Base-by-base conservation (phyloP, 2,797 vertebrate genomes). In the Varecia variegata region DNA sequence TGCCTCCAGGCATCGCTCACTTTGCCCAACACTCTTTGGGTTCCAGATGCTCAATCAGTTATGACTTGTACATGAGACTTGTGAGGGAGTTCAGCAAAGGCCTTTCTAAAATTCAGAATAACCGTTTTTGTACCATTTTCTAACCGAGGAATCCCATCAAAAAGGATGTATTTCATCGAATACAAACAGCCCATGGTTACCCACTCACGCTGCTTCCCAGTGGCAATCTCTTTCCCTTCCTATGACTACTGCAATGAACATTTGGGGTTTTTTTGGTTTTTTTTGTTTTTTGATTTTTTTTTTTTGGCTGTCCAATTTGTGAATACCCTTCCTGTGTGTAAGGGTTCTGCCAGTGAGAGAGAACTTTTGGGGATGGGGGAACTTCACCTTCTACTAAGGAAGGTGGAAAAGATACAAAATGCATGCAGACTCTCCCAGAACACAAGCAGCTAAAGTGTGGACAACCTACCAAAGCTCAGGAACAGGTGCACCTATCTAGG, bases 101-200 rank as follows among this genome's bases (percentile, higher is more conserved):
- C 35, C 79, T 95, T 88, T 88, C 96, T 84, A 87, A 88, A 74
- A 77, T 32, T 92, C n/a, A 62, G 74, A 88, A 74, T 30, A 82
- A 90, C 18, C 20, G 10, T 54, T 73, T 79, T 50, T 81, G 43
- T 45, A 56, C 5, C 45, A 73, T 23, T 43, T 21, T 60, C 13
- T 83, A 84, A 90, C 18, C 32, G 23, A 95, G 43, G 56, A 45
- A 67, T 50, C 60, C 47, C 17, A 54, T 60, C 32, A 52, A 82
- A 73, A 85, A 89, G 18, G 38, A 35, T 67, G 38, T 14, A 21
- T 79, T 74, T 79, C 38, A 14, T 17, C 56, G 74, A 45, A 17
- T 14, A 38, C 4, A 32, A 93, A 82, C 0, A 4, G 62, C 27
- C 62, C 82, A 1, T 2, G n/a, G 60, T 18, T 38, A 58, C 86